Conservation (phyloP, 2,113 vertebrate species). For the Austrofundulus limnaeus region DNA sequence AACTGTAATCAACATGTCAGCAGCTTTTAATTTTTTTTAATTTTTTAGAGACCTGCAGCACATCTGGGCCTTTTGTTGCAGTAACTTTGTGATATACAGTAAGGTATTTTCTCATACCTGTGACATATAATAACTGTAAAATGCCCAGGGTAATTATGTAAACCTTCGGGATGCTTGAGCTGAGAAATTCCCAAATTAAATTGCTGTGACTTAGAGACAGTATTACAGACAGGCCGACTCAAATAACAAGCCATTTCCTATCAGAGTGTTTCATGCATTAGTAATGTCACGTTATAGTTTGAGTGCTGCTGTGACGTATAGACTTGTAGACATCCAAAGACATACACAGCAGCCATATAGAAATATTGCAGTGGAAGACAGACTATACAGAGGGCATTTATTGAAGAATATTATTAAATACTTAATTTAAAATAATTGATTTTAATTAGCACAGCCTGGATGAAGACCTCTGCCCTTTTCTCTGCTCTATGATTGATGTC, state of each 20-base stretch:
- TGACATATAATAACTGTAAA: constrained; percentile 58
- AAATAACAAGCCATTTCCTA: constrained; percentile 45
- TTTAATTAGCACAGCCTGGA: no score
- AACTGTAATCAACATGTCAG: constrained; percentile 23
- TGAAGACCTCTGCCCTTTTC: no score
- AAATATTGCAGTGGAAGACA: no score
- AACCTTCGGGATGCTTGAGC: constrained; percentile 33
- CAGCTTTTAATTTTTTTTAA: constrained; percentile 16
- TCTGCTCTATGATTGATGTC: no score
- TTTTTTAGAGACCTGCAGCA: no score
- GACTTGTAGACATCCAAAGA: not conserved
- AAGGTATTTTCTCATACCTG: constrained; percentile 48
- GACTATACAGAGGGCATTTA: no score
- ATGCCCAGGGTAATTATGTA: constrained; percentile 10
- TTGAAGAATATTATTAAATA: no score
- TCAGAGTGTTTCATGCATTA: constrained; percentile 40
- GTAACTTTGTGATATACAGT: constrained; percentile 24
- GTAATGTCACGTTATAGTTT: constrained; percentile 9
- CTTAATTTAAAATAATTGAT: no score
- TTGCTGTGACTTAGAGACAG: constrained; percentile 31
- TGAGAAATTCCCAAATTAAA: constrained; percentile 54
- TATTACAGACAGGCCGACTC: constrained; percentile 4
- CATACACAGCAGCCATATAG: not conserved
- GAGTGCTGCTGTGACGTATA: not conserved
- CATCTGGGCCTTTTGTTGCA: constrained; percentile 43